A percentile compares a stretch with the other conserved stretches of the same genome.
Evolutionary conservation across 2,113 vertebrate species (phyloP).

Genomic region (Sterna hirundo): DNA sequence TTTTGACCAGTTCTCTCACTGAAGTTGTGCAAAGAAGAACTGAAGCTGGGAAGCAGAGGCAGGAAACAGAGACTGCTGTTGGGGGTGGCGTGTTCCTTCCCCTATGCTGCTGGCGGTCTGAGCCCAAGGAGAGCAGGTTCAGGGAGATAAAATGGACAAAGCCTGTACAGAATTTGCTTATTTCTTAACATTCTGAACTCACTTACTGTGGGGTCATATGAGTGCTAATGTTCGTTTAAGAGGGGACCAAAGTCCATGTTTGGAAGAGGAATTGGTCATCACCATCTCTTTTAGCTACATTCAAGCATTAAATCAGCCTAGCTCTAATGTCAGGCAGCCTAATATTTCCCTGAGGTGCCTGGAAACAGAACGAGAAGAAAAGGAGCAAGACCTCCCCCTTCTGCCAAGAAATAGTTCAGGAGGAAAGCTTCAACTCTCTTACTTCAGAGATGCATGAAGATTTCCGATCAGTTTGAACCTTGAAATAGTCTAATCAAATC

Average conservation of each 20-base stretch:
- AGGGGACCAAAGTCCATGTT: not conserved
- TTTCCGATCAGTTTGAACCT: not conserved
- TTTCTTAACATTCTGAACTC: not conserved
- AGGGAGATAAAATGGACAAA: not conserved
- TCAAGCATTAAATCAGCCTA: not conserved
- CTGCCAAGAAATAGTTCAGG: constrained; percentile 17
- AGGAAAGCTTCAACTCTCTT: not conserved
- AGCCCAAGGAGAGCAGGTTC: not conserved
- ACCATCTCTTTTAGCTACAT: not conserved
- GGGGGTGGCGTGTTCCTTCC: not conserved
- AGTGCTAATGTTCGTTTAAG: not conserved
- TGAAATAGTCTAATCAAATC: not conserved
- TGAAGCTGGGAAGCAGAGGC: not conserved
- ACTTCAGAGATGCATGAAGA: not conserved
- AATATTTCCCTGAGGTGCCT: not conserved
- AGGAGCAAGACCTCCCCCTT: constrained; percentile 57
- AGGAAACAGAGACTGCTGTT: not conserved
- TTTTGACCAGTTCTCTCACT: not conserved
- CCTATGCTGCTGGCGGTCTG: not conserved
- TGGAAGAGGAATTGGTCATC: not conserved
- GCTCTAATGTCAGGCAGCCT: not conserved
- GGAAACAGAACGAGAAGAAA: not conserved
- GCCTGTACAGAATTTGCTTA: not conserved
- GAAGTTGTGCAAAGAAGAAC: not conserved
- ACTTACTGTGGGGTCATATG: not conserved